Percentiles rank a stretch among this genome's conserved stretches.
phyloP scores from a whole-genome alignment of 1,140 invertebrate species.

The Acromyrmex charruanus region DNA sequence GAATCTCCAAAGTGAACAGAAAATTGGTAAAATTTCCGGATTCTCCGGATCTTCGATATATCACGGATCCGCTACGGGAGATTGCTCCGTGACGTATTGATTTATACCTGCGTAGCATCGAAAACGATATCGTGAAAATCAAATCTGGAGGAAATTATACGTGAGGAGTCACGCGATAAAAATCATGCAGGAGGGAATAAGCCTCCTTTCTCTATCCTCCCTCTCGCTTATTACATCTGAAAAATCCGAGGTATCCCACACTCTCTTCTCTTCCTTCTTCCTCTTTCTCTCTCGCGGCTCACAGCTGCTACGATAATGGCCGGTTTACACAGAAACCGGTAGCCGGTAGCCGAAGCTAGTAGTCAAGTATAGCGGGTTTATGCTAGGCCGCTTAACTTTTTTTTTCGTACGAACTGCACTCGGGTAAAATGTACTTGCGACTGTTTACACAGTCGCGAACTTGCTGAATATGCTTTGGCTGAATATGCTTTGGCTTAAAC shows the following conservation, averaged over 20 bases:
- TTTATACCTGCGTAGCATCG: not conserved
- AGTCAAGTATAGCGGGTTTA: constrained; percentile 29
- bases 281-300: not conserved
- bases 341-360: constrained; percentile 20
- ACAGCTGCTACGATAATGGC: constrained; percentile 21
- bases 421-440: not conserved
- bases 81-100: not conserved
- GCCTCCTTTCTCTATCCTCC: not conserved
- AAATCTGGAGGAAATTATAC: constrained; percentile 23
- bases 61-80: not conserved
- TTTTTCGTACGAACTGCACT: constrained; percentile 4
- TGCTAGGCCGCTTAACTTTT: constrained; percentile 25
- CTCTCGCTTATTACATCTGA: constrained; percentile 4
- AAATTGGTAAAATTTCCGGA: not conserved
- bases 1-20: not conserved
- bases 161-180: constrained; percentile 4
- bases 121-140: not conserved
- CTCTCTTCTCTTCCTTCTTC: not conserved
- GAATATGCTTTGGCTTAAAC: not conserved
- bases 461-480: not conserved
- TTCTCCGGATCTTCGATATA: not conserved
- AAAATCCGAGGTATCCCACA: constrained; percentile 1
- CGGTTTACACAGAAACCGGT: constrained; percentile 17
- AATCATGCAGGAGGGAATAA: not conserved
- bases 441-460: constrained; percentile 10